Base-by-base conservation (phyloP, 30 jellyfish, hydroid and myxozoan genomes). In the Pseudorhiza aurosa region DNA sequence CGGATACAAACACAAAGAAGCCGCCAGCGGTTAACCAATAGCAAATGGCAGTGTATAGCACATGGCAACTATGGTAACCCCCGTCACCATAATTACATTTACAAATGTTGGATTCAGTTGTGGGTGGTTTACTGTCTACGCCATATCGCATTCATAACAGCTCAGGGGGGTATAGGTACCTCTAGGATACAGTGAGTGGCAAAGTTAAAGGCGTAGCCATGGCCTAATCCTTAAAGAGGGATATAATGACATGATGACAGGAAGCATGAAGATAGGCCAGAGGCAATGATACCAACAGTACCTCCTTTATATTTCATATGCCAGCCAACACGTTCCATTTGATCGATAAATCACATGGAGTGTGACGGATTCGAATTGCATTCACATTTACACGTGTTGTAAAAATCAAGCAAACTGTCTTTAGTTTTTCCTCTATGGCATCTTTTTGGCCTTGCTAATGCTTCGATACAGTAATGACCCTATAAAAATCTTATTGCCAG, bases 21-120 rank as follows among this genome's bases (percentile, higher is more conserved):
- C 88, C 88, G 79, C 26, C 88, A n/a, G 88, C 22, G 88, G 88
- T 76, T 76, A 76, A 76, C 88, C 88, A 62, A 57, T 37, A 65
- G 47, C 24, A 73, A 56, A 73, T 32, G 44, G 75, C 86, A 73
- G 55, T 32, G 32, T n/a, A 75, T 49, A 51, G 43, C 73, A 36
- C 86, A 72, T 51, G 72, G 65, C 31, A 72, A 22, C 65, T 6
- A 11, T 71, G 58, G 43, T 33, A 28, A 22, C 86, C 86, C 86
- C 86, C 86, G 86, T 73, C 65, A 73, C 32, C 56, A 36, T 21
- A 73, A 73, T 53, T 73, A 8, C 65, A 40, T 45, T 53, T 30
- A 33, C 40, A 9, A 64, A 64, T n/a, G 17, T n/a, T 27, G 46
- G 31, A 36, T 51, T 45, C 47, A 51, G 68, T 46, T 70, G 67